These are phyloP conservation scores for Natator depressus DNA, from an alignment of 2,113 vertebrate genomes.

Conservation along the genomic window DNA sequence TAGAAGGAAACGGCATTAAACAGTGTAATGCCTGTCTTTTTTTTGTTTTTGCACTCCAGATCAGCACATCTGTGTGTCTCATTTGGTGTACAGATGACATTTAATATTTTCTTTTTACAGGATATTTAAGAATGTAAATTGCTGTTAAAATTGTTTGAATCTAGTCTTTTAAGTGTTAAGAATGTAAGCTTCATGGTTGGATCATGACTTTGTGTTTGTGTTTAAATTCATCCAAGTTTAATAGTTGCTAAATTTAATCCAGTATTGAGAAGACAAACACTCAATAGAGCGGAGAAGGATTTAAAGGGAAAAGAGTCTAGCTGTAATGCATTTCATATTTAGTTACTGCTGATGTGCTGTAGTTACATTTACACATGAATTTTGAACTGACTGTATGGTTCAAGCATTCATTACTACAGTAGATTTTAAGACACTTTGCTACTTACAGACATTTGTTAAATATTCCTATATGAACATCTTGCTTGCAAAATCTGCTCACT, in stretches of 20 bases:
- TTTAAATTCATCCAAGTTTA: not conserved
- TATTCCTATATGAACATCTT: slow-evolving; percentile 9
- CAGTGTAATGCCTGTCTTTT: rapidly evolving
- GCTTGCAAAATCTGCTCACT: slow-evolving; percentile 27
- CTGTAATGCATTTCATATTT: not conserved
- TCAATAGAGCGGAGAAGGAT: not conserved
- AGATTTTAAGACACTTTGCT: slow-evolving; percentile 14
- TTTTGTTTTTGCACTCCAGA: rapidly evolving
- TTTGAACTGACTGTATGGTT: slow-evolving; percentile 15
- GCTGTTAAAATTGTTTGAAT: not conserved
- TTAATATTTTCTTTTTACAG: not conserved
- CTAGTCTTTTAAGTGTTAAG: not conserved
- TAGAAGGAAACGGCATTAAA: not conserved
- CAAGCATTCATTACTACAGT: slow-evolving; percentile 27
- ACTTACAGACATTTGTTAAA: slow-evolving; percentile 10
- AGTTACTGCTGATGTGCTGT: not conserved
- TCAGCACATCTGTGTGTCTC: not conserved
- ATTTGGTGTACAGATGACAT: not conserved
- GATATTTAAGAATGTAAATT: not conserved
- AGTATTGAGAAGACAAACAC: not conserved
- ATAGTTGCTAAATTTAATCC: not conserved
- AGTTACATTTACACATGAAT: not conserved
- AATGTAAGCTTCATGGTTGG: not conserved
- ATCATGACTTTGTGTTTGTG: not conserved
- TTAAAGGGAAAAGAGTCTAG: slow-evolving; percentile 1